These are phyloP conservation scores for Orius insidiosus DNA, from an alignment of 1,140 invertebrate species.

Conservation along the genomic window DNA sequence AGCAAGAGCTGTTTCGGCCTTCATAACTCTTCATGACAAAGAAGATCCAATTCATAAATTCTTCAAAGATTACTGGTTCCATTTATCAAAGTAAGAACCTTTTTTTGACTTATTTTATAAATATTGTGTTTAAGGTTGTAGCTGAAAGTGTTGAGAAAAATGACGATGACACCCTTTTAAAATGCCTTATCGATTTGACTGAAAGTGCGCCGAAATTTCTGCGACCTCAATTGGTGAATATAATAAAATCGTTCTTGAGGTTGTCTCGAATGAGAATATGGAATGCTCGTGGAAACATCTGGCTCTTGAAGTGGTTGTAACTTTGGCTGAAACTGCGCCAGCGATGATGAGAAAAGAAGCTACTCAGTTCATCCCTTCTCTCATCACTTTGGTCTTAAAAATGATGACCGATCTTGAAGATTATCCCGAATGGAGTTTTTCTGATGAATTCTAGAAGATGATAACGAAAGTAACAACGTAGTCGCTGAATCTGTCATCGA, in stretches of 20 bases:
- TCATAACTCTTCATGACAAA: slow-evolving; percentile 81
- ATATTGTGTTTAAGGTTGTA: slow-evolving; percentile 41
- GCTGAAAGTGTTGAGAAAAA: slow-evolving; percentile 61
- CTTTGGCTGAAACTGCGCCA: slow-evolving; percentile 83
- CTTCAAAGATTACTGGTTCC: slow-evolving; percentile 68
- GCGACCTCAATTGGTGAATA: slow-evolving; percentile 62
- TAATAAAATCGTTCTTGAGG: slow-evolving; percentile 39
- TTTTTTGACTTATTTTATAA: not conserved
- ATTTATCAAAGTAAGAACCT: slow-evolving; percentile 43
- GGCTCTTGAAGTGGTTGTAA: slow-evolving; percentile 84
- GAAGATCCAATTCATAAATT: slow-evolving; percentile 72
- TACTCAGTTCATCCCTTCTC: slow-evolving; percentile 53
- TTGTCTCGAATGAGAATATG: slow-evolving; percentile 52
- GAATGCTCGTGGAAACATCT: slow-evolving; percentile 79
- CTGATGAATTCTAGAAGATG: slow-evolving; percentile 69
- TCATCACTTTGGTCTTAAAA: slow-evolving; percentile 69
- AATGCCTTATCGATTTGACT: slow-evolving; percentile 82
- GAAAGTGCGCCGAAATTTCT: slow-evolving; percentile 87
- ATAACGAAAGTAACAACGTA: slow-evolving; percentile 79
- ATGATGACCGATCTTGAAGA: slow-evolving; percentile 98
- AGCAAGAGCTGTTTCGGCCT: slow-evolving; percentile 69
- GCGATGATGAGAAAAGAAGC: slow-evolving; percentile 87
- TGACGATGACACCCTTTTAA: slow-evolving; percentile 79
- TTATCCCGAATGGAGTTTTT: slow-evolving; percentile 65
- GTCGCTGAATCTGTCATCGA: slow-evolving; percentile 94